These are phyloP conservation scores for Diadumene lineata DNA, from an alignment of 92 coral and sea anemone species.

Conservation along the genomic window DNA sequence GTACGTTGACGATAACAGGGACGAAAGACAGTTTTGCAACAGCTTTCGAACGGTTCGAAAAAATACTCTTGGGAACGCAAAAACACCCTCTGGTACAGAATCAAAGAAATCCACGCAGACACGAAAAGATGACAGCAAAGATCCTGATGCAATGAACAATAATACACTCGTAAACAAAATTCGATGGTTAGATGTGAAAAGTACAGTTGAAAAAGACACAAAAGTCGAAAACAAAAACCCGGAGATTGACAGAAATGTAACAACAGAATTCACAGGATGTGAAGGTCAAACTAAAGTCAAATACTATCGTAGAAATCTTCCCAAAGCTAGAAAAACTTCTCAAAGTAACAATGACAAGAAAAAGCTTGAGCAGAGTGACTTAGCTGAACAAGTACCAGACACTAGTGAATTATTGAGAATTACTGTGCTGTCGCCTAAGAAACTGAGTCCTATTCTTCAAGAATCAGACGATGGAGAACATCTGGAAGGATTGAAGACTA, in stretches of 20 bases:
- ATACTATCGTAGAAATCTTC: background rate
- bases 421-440: background rate
- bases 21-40: conserved; percentile 26
- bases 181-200: background rate
- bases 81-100: background rate
- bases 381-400: background rate
- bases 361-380: background rate
- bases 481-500: background rate
- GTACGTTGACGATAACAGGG: conserved; percentile 17
- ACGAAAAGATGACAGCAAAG: background rate
- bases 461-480: background rate
- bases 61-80: background rate
- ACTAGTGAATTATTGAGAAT: background rate
- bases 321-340: background rate
- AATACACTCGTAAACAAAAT: background rate
- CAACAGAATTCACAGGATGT: background rate
- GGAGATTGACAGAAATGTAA: background rate
- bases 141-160: background rate
- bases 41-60: background rate
- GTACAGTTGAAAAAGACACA: background rate
- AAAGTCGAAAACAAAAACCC: background rate
- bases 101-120: background rate
- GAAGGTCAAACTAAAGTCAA: background rate
- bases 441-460: conserved; percentile 5
- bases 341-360: too few relatives aligned